Conservation (phyloP, 2,113 vertebrate genomes). For the Nibea albiflora region DNA sequence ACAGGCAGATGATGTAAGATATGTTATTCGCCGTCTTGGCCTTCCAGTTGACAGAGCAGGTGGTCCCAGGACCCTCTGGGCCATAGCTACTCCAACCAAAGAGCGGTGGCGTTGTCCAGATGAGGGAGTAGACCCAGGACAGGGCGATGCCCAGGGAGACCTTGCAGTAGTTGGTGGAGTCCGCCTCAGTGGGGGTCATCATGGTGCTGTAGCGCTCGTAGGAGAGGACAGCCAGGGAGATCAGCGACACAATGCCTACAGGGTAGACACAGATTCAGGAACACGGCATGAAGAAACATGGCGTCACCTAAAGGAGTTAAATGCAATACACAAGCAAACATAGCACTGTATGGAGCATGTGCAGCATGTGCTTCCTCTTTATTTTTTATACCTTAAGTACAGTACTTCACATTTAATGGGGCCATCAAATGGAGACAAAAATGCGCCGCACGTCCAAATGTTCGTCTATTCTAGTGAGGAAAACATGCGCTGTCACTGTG, state of each 20-base stretch:
- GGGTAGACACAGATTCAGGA: neutral
- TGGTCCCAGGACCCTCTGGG: slow-evolving; percentile 87
- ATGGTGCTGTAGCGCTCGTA: slow-evolving; percentile 88
- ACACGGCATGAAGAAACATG: neutral
- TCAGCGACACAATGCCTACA: slow-evolving; percentile 86
- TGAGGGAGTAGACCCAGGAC: slow-evolving; percentile 86
- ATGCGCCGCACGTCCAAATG: slow-evolving; percentile 10
- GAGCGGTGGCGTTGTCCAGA: slow-evolving; percentile 85
- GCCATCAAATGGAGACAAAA: slow-evolving; percentile 19
- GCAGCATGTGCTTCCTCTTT: neutral
- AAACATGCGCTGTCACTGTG: slow-evolving; percentile 11
- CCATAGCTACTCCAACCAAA: slow-evolving; percentile 88
- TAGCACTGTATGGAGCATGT: neutral
- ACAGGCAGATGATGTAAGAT: slow-evolving; percentile 88
- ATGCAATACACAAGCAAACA: neutral
- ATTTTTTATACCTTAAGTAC: neutral
- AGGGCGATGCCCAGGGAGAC: slow-evolving; percentile 79
- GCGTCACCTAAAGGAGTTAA: neutral
- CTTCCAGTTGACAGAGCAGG: slow-evolving; percentile 88
- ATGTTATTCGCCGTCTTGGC: slow-evolving; percentile 82
- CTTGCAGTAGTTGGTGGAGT: slow-evolving; percentile 86
- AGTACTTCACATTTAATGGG: slow-evolving; percentile 31
- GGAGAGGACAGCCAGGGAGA: slow-evolving; percentile 87
- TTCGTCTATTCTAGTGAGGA: slow-evolving; percentile 7
- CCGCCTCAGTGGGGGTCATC: slow-evolving; percentile 81